Conservation (phyloP, 2,888 invertebrate species). For the Psylliodes chrysocephalus region DNA sequence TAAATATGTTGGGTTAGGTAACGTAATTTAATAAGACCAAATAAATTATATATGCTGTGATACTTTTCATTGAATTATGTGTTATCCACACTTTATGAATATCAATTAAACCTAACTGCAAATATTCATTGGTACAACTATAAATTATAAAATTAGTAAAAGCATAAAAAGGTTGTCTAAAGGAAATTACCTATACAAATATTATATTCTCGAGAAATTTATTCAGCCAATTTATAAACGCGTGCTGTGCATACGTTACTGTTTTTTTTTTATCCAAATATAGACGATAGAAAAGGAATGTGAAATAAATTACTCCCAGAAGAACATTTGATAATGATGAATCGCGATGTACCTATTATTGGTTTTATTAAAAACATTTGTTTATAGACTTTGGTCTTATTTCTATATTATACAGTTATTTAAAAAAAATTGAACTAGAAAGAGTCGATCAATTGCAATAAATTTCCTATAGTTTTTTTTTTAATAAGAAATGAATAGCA, state of each 20-base stretch:
- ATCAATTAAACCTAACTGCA: not conserved
- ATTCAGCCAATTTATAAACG: not conserved
- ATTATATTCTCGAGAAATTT: not conserved
- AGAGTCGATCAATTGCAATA: too few relatives aligned
- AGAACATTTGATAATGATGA: too few relatives aligned
- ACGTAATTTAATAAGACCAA: slow-evolving; percentile 5
- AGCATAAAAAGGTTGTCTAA: not conserved
- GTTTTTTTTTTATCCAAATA: too few relatives aligned
- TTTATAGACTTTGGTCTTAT: too few relatives aligned
- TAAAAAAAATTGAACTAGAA: too few relatives aligned
- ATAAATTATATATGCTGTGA: slow-evolving; percentile 2
- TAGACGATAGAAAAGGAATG: too few relatives aligned
- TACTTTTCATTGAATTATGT: not conserved
- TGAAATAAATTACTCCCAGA: too few relatives aligned
- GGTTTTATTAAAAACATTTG: too few relatives aligned
- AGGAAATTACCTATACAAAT: not conserved
- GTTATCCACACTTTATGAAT: not conserved
- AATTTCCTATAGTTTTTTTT: too few relatives aligned
- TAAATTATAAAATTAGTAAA: not conserved
- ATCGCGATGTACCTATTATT: too few relatives aligned
- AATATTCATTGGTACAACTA: not conserved
- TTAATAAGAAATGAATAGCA: too few relatives aligned
- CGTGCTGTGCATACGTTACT: not conserved
- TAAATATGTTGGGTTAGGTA: not conserved
- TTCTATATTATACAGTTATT: too few relatives aligned